A percentile compares a stretch with the other conserved stretches of the same genome.
phyloP scores from a whole-genome alignment of 2,797 vertebrate species.

The Staurois parvus region DNA sequence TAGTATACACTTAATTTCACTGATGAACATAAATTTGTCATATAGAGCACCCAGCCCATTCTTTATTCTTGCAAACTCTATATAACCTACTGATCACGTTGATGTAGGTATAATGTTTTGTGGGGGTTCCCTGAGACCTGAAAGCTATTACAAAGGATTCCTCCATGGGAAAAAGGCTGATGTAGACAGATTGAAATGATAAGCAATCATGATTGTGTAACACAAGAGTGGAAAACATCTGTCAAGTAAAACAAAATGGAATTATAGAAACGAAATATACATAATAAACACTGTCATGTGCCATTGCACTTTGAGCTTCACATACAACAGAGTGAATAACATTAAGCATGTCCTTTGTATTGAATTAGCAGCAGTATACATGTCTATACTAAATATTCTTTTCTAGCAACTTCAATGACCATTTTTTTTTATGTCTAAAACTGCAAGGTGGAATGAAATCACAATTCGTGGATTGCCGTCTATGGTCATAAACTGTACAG shows the following conservation, averaged over 20 bases:
- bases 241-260: neutral
- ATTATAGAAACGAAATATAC: neutral
- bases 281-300: neutral
- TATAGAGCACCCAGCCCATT: no score
- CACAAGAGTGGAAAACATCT: neutral
- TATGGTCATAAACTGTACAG: neutral
- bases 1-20: no score
- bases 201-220: neutral
- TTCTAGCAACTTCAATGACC: neutral
- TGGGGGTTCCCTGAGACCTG: no score
- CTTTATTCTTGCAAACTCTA: no score
- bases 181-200: no score
- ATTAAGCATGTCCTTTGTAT: neutral
- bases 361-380: slow-evolving; percentile 1
- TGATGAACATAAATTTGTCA: no score
- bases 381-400: neutral
- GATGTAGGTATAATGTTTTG: no score
- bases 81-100: no score
- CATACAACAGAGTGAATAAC: no score
- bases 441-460: neutral
- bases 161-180: no score
- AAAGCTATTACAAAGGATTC: no score
- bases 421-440: neutral
- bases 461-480: neutral
- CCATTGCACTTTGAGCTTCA: neutral